phyloP scores from a whole-genome alignment of 2,888 invertebrate species.

The Tetragonula carbonaria region DNA sequence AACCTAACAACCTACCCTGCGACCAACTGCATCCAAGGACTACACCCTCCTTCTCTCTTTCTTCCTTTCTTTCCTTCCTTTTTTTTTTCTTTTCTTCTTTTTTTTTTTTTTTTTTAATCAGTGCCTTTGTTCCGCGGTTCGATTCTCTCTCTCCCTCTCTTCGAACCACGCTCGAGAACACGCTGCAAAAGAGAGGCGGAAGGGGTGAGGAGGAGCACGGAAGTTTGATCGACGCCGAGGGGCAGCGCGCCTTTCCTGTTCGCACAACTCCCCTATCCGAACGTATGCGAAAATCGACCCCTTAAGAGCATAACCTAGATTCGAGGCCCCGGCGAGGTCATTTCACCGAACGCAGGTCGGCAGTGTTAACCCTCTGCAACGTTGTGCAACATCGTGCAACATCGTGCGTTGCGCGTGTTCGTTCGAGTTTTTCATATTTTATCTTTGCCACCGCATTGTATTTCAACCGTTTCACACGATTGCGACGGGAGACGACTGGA shows the following conservation, averaged over 20 bases:
- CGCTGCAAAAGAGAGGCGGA: conserved; percentile 10
- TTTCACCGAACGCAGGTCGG: background rate
- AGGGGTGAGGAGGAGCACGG: conserved; percentile 8
- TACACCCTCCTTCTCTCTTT: conserved; percentile 53
- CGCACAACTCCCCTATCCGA: background rate
- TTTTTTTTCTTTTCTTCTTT: conserved; percentile 43
- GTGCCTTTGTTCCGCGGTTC: conserved; percentile 69
- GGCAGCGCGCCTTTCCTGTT: conserved; percentile 33
- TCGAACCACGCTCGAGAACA: conserved; percentile 55
- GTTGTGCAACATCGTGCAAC: background rate
- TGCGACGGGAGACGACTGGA: too few species aligned
- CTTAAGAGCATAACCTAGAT: conserved; percentile 47
- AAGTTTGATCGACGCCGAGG: conserved; percentile 57
- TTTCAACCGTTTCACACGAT: too few species aligned
- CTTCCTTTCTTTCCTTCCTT: conserved; percentile 40
- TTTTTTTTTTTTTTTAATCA: conserved; percentile 71
- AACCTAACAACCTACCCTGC: conserved; percentile 77
- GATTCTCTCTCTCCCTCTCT: conserved; percentile 58
- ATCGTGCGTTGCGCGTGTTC: too few species aligned
- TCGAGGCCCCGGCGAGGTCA: conserved; percentile 20
- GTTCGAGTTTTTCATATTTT: too few species aligned
- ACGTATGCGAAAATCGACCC: conserved; percentile 30
- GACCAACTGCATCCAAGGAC: conserved; percentile 68
- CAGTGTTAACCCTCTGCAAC: background rate
- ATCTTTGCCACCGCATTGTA: too few species aligned